These are phyloP conservation scores for Pica pica DNA, from an alignment of 2,113 vertebrate species.

Conservation along the genomic window DNA sequence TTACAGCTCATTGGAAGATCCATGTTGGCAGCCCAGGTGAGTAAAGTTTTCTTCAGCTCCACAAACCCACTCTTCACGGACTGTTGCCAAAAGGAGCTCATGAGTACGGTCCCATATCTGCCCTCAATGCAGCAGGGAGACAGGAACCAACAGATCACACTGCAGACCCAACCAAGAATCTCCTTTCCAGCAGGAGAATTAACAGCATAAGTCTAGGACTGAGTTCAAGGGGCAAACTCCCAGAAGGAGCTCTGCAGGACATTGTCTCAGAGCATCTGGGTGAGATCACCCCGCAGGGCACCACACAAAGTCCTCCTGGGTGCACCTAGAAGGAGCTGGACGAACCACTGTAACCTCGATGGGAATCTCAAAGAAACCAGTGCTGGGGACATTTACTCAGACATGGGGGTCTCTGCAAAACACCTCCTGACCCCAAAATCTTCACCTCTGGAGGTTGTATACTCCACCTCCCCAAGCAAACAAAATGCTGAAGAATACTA, in stretches of 20 bases:
- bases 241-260: neutral
- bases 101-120: neutral
- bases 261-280: neutral
- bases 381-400: neutral
- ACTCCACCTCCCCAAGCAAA: neutral
- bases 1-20: neutral
- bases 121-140: fast-evolving
- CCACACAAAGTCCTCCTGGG: fast-evolving
- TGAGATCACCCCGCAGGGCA: neutral
- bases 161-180: neutral
- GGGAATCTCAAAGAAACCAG: neutral
- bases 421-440: neutral
- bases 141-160: neutral
- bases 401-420: neutral
- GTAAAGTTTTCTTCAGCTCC: neutral
- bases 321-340: neutral
- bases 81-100: neutral
- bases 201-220: neutral
- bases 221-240: neutral
- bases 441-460: neutral
- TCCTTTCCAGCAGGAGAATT: neutral
- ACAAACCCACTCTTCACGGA: neutral
- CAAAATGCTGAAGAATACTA: neutral
- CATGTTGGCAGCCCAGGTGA: neutral
- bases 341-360: neutral